A percentile compares a stretch with the other conserved stretches of the same genome.
Conservation (phyloP, 2,888 invertebrate species). For the Ramazzottius varieornatus region DNA sequence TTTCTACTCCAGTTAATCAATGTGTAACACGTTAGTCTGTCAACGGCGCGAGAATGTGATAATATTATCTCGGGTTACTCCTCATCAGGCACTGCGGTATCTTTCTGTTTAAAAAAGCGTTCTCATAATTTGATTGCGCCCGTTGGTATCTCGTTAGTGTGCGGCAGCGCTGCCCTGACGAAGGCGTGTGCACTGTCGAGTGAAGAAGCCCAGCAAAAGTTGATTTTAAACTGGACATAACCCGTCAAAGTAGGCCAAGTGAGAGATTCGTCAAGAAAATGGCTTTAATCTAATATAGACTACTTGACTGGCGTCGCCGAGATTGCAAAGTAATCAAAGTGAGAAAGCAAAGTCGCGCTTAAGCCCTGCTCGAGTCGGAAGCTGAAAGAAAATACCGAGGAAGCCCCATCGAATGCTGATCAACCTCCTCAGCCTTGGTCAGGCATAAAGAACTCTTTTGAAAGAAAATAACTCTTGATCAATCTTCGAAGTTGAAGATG, state of each 20-base stretch:
- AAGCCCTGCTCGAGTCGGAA: not conserved
- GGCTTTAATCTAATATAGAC: not conserved
- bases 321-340: not conserved
- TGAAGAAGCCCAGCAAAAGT: not conserved
- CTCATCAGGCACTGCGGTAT: no score
- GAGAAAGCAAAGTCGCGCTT: not conserved
- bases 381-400: not conserved
- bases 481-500: no score
- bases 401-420: no score
- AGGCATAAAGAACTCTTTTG: no score
- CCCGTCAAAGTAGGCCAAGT: not conserved
- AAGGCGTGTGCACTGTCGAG: not conserved
- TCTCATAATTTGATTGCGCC: not conserved
- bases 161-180: not conserved
- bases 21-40: no score
- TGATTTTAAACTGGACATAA: no score
- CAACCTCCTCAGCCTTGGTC: no score
- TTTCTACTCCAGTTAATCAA: no score
- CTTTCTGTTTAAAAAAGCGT: not conserved
- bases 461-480: no score
- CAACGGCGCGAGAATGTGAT: not conserved
- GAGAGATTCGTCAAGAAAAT: not conserved
- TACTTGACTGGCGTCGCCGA: not conserved
- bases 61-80: not conserved
- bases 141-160: not conserved